Evolutionary conservation across 2,797 vertebrate genomes (phyloP), one percentile per base, ranked within the genome.

Genomic region (Cryptoblepharus egeriae): DNA sequence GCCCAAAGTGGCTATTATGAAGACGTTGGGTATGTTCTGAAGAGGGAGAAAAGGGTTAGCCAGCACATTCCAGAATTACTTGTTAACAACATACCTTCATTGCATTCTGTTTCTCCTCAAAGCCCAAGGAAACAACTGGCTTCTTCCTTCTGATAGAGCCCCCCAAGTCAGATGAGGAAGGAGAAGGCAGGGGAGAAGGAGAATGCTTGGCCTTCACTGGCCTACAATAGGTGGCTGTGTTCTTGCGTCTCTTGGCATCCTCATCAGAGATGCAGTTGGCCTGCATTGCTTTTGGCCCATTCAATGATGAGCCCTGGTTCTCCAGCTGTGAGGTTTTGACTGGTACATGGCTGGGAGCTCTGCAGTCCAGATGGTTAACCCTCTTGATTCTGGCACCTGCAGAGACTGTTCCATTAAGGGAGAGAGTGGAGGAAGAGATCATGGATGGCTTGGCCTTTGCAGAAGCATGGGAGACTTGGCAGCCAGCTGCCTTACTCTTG

Each of bases 41-140:
- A 52, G 5, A 30, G 8, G 15, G 57, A 5, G 30, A 22, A n/a
- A 58, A n/a, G 13, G n/a, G 9, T 12, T 12, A 24, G 4, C 45
- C 26, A 30, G 18, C 22, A 35, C 8, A 11, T 9, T 63, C 2
- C 16, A 57, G 32, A 39, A 24, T 26, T 32, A 7, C 26, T 80
- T 60, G 64, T 18, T 35, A 37, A 4, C 26, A 55, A 24, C 70
- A 81, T 94, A 98, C 98, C 97, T 98, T 98, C 94, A 97, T 96
- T 89, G 94, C 91, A 83, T 95, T 96, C 93, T 97, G 95, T 93
- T 97, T 98, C 95, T 97, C 97, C 94, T 98, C 97, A 88, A 97
- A 95, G 86, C 80, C 96, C 96, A 83, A 93, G 90, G 68, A 96
- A n/a, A 94, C 96, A 79, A 96, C 96, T 15, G 97, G 96, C 89